Evolutionary conservation across 1,140 invertebrate genomes (phyloP).

Genomic region (Brachionus rubens): DNA sequence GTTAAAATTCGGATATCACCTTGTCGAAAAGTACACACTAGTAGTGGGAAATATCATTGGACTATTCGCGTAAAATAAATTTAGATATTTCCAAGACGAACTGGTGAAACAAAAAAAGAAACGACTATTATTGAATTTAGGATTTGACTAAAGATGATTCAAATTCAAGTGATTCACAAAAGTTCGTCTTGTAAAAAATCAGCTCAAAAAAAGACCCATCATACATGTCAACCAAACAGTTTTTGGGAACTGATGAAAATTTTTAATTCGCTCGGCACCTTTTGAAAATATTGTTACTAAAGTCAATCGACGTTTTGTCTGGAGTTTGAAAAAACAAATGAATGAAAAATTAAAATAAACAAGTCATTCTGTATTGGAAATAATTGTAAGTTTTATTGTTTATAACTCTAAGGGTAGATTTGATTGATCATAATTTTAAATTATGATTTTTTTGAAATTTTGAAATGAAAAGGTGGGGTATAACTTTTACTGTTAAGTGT

Average conservation of each 20-base stretch:
- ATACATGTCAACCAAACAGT: background rate
- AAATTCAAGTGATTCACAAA: background rate
- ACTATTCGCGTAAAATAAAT: slow-evolving; percentile 4
- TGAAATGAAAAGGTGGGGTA: too few species aligned
- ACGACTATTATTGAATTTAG: background rate
- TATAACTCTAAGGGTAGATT: too few species aligned
- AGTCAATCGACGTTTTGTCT: background rate
- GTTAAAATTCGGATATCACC: background rate
- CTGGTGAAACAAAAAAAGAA: background rate
- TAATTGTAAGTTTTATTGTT: slow-evolving; percentile 4
- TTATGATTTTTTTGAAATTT: too few species aligned
- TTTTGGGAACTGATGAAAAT: slow-evolving; percentile 4
- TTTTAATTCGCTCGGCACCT: background rate
- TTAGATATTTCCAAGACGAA: too few species aligned
- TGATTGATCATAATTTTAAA: too few species aligned
- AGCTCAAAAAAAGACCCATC: slow-evolving; percentile 20
- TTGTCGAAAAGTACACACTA: slow-evolving; percentile 23
- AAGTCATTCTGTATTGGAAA: slow-evolving; percentile 11
- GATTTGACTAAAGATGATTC: slow-evolving; percentile 25
- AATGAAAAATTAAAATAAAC: slow-evolving; percentile 10
- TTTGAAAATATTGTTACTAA: background rate
- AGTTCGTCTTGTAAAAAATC: background rate
- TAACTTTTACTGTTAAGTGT: too few species aligned
- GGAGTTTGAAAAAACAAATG: slow-evolving; percentile 30
- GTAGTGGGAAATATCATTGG: background rate